Evolutionary conservation across 1,140 invertebrate species (phyloP).

Genomic region (Leptonema lineaticorne): DNA sequence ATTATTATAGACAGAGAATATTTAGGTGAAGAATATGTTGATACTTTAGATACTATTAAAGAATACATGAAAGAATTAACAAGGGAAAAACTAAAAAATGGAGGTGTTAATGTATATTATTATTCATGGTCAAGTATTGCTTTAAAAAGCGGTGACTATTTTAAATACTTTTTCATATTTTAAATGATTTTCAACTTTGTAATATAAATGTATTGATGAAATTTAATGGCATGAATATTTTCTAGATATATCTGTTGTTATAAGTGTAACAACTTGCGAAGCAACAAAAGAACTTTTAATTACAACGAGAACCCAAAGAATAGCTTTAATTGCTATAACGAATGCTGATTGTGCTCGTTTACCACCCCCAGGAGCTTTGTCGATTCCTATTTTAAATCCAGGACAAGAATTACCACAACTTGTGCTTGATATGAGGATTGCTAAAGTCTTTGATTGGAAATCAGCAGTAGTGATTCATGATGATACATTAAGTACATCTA

Average conservation of each 20-base stretch:
- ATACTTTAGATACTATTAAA: constrained; percentile 58
- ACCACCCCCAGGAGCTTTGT: constrained; percentile 63
- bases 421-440: constrained; percentile 67
- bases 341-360: constrained; percentile 73
- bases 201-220: constrained; percentile 16
- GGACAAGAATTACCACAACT: constrained; percentile 75
- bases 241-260: constrained; percentile 67
- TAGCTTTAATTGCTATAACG: constrained; percentile 66
- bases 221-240: constrained; percentile 21
- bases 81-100: constrained; percentile 61
- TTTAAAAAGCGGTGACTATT: constrained; percentile 62
- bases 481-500: constrained; percentile 63
- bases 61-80: constrained; percentile 61
- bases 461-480: constrained; percentile 70
- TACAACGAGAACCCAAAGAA: constrained; percentile 58
- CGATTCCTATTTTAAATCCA: constrained; percentile 62
- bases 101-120: constrained; percentile 63
- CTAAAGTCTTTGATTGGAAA: constrained; percentile 66
- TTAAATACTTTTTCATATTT: constrained; percentile 5
- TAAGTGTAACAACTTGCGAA: constrained; percentile 68
- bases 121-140: constrained; percentile 65
- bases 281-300: constrained; percentile 69
- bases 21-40: constrained; percentile 58
- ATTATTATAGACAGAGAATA: constrained; percentile 64
- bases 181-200: constrained; percentile 5